Conservation (phyloP, 2,797 vertebrate species). For the Mus spretus region DNA sequence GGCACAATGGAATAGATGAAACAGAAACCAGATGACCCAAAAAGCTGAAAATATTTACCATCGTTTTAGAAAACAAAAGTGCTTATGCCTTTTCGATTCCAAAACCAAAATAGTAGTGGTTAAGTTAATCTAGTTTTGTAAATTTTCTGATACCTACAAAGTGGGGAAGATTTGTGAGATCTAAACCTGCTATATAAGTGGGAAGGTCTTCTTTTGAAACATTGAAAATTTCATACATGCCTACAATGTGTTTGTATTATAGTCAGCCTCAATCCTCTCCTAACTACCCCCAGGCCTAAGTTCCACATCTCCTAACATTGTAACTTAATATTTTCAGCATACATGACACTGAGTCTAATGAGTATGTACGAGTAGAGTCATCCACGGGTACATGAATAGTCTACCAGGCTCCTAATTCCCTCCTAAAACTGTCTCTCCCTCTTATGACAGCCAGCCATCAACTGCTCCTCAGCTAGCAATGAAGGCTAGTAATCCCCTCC, state of each 20-base stretch:
- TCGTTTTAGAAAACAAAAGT: neutral
- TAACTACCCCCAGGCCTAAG: neutral
- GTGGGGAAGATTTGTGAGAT: neutral
- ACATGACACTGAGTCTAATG: neutral
- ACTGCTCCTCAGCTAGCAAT: neutral
- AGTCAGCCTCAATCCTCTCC: neutral
- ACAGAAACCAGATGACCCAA: neutral
- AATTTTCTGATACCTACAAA: neutral
- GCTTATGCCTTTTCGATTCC: neutral
- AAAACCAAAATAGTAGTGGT: neutral
- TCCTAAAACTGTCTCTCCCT: neutral
- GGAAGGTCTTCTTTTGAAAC: neutral
- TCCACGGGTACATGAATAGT: neutral
- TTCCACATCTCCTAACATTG: neutral
- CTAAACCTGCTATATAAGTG: neutral
- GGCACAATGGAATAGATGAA: neutral
- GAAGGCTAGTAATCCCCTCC: neutral
- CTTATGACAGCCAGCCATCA: neutral
- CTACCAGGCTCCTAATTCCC: neutral
- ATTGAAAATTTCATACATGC: neutral
- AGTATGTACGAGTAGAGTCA: neutral
- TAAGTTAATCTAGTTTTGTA: neutral
- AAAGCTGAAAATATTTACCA: conserved; percentile 23
- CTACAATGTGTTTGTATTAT: neutral
- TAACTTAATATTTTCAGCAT: neutral